Conservation (phyloP, 2,888 invertebrate genomes). For the Aphidoletes aphidimyza region DNA sequence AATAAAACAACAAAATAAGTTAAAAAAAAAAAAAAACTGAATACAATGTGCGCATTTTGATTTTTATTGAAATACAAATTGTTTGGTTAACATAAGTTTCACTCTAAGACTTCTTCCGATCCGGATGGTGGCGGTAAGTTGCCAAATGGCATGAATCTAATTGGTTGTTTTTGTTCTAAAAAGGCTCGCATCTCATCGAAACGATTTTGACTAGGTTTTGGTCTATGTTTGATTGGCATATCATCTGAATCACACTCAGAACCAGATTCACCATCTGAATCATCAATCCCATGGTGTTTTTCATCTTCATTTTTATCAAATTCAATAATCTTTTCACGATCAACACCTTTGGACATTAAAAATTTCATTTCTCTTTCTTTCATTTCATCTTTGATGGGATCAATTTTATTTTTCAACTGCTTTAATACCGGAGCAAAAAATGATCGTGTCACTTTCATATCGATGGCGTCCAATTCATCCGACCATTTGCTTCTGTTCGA, state of each 20-base stretch:
- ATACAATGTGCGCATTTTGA: no score
- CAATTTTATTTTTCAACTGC: constrained; percentile 65
- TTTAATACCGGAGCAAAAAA: constrained; percentile 65
- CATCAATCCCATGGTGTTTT: background rate
- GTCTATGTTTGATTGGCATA: background rate
- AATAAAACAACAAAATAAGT: background rate
- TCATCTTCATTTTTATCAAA: background rate
- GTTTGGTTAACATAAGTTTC: no score
- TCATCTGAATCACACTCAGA: background rate
- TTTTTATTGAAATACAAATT: no score
- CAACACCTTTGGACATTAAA: constrained; percentile 64
- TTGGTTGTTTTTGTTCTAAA: background rate
- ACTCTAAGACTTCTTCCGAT: constrained; percentile 2
- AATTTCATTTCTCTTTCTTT: constrained; percentile 64
- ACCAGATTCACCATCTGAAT: no score
- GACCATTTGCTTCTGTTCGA: background rate
- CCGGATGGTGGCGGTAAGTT: background rate
- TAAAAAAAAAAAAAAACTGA: background rate
- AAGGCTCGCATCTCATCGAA: constrained; percentile 30
- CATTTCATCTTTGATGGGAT: constrained; percentile 65
- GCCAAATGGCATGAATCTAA: background rate
- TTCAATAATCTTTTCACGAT: constrained; percentile 58
- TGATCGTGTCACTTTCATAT: constrained; percentile 64
- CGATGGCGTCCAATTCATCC: constrained; percentile 60
- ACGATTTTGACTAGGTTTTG: background rate